These are phyloP conservation scores for Merodon equestris DNA, from an alignment of 2,888 invertebrate genomes.

Conservation along the genomic window DNA sequence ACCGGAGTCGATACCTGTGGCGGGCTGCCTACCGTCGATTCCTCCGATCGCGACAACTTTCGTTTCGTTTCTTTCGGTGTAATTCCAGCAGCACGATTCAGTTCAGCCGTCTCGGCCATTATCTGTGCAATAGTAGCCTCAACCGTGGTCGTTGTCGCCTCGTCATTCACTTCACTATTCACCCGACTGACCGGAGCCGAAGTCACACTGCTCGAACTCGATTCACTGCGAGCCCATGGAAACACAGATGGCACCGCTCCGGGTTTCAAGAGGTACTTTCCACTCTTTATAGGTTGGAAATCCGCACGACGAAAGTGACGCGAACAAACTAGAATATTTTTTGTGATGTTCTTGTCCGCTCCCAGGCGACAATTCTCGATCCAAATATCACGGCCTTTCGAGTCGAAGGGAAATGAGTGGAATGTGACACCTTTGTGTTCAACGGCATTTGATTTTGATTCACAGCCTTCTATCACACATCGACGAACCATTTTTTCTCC, in stretches of 20 bases:
- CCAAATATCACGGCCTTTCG: conserved; percentile 83
- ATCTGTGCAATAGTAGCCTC: conserved; percentile 75
- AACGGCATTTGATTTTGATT: conserved; percentile 75
- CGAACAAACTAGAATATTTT: conserved; percentile 85
- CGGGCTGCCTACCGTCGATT: conserved; percentile 15
- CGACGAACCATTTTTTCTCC: conserved; percentile 77
- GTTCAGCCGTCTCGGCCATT: conserved; percentile 74
- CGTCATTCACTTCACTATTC: conserved; percentile 62
- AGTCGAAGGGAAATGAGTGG: conserved; percentile 86
- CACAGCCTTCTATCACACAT: conserved; percentile 76
- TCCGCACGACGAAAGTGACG: conserved; percentile 87
- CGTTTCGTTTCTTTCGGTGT: conserved; percentile 41
- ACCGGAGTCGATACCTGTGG: conserved; percentile 16
- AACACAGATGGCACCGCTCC: conserved; percentile 88
- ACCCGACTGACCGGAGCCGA: conserved; percentile 70
- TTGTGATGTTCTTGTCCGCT: conserved; percentile 80
- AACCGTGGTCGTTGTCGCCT: conserved; percentile 74
- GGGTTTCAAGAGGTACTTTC: conserved; percentile 85
- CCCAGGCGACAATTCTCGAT: conserved; percentile 82
- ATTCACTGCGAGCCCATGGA: conserved; percentile 80
- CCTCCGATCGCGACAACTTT: conserved; percentile 44
- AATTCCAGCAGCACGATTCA: conserved; percentile 73
- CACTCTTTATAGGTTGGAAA: conserved; percentile 84
- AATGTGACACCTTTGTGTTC: conserved; percentile 85
- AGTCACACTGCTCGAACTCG: conserved; percentile 70